A percentile compares a stretch with the other conserved stretches of the same genome.
phyloP scores from a whole-genome alignment of 2,888 invertebrate genomes.

The Andrena minutula region DNA sequence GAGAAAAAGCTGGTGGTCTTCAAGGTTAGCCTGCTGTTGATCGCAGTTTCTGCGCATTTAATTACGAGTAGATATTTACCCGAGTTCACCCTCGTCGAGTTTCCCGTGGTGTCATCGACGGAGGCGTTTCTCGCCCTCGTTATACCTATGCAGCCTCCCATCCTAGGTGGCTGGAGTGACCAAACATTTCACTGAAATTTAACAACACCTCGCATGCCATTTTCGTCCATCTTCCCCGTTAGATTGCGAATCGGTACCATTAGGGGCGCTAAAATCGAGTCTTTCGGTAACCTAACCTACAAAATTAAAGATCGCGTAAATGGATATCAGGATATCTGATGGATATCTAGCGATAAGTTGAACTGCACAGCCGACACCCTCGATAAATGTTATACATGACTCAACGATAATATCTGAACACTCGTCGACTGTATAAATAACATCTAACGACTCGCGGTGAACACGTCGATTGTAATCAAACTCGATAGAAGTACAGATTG shows the following conservation, averaged over 20 bases:
- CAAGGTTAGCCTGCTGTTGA: constrained; percentile 79
- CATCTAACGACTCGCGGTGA: neutral
- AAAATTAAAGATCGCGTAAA: constrained; percentile 13
- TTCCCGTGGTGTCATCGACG: constrained; percentile 92
- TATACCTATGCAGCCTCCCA: constrained; percentile 96
- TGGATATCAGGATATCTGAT: constrained; percentile 6
- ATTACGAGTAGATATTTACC: constrained; percentile 85
- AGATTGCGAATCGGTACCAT: constrained; percentile 49
- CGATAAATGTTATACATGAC: neutral
- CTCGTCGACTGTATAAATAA: neutral
- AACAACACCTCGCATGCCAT: constrained; percentile 83
- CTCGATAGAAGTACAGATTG: constrained; percentile 14
- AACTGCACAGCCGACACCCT: constrained; percentile 11
- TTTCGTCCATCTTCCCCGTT: constrained; percentile 81
- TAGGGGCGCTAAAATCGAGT: constrained; percentile 67
- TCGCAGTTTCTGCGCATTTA: constrained; percentile 54
- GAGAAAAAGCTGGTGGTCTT: constrained; percentile 66
- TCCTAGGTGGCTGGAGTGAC: constrained; percentile 87
- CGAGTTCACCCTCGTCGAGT: constrained; percentile 93
- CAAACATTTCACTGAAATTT: constrained; percentile 86
- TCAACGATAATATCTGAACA: neutral
- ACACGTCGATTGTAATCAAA: constrained; percentile 11
- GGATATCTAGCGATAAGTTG: neutral
- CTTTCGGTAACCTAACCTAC: constrained; percentile 49
- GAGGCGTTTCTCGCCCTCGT: constrained; percentile 93